Base-by-base conservation (phyloP, 2,797 vertebrate genomes). In the Manis pentadactyla region DNA sequence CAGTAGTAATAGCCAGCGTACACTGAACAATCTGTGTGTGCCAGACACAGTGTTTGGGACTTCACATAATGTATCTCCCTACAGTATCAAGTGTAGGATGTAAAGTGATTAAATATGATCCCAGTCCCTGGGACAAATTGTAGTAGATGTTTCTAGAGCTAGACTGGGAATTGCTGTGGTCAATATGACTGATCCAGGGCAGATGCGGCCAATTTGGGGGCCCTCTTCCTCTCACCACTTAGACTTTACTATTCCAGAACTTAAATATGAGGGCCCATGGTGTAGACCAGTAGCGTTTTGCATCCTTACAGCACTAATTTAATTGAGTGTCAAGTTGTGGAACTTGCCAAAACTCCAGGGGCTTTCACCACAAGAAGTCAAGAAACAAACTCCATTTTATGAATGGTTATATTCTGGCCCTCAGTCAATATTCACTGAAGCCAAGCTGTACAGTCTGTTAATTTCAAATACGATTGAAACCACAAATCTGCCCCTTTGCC, bases 361-460 rank as follows among this genome's bases (percentile, higher is more conserved):
- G 15, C 42, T 78, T 84, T 82, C 29, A 83, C 93, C 74, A 61
- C 57, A 77, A 39, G 55, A 94, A 73, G 18, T 77, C 13, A 5
- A 68, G 61, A 93, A 97, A 89, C 53, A 89, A 82, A 71, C 61
- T 83, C 74, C 29, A 18, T 59, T 94, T 94, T 91, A 77, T 77
- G 82, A 96, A 93, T 93, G 89, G 84, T 4, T 83, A 2, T 81
- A 27, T 95, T 82, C 87, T 66, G 84, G 59, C 87, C 79, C 34
- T n/a, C 12, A 69, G 57, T 25, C 86, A 74, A 77, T 69, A 57
- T 7, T 87, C 34, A 25, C 34, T 14, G 42, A 75, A 77, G 66
- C 74, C 93, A 94, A 57, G 31, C 13, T 83, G 1, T 29, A n/a
- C 2, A 64, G 23, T 23, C 57, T 93, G 5, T 46, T 93, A 93